phyloP scores from a whole-genome alignment of 2,797 vertebrate species.

The Notolabrus celidotus region DNA sequence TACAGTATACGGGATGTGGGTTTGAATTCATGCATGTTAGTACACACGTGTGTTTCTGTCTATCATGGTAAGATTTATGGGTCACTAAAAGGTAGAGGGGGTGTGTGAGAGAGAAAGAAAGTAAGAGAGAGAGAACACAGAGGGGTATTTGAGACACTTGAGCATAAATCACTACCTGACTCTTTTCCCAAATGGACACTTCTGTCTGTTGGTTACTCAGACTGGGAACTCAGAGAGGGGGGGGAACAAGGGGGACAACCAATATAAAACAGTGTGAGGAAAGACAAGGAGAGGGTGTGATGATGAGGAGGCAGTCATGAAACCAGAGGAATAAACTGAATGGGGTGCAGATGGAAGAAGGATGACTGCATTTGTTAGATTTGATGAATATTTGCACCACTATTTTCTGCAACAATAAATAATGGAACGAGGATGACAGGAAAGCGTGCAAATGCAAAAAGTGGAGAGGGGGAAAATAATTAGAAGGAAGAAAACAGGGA shows the following conservation, averaged over 20 bases:
- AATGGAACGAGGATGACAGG: rapidly evolving
- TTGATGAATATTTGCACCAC: neutral
- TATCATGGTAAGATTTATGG: slow-evolving; percentile 44
- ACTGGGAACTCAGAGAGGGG: slow-evolving; percentile 10
- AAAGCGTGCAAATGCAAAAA: slow-evolving; percentile 1
- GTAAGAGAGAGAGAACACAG: slow-evolving; percentile 13
- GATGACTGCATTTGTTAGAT: neutral
- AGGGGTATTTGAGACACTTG: slow-evolving; percentile 43
- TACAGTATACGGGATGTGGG: neutral
- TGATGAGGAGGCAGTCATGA: slow-evolving; percentile 3
- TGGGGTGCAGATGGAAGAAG: neutral
- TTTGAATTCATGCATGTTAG: slow-evolving; percentile 28
- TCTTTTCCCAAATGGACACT: slow-evolving; percentile 56
- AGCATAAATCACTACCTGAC: slow-evolving; percentile 63
- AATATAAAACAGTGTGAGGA: neutral
- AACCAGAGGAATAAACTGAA: slow-evolving; percentile 3
- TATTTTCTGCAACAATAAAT: slow-evolving; percentile 1
- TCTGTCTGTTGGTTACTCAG: slow-evolving; percentile 46
- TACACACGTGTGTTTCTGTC: slow-evolving; percentile 26
- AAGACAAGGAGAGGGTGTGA: neutral
- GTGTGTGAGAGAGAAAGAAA: slow-evolving; percentile 15
- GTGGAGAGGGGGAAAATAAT: neutral
- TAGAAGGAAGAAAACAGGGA: neutral
- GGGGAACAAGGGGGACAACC: neutral
- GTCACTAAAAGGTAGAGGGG: slow-evolving; percentile 42